phyloP scores from a whole-genome alignment of 1,140 invertebrate genomes.

The Brachionus koreanus region DNA sequence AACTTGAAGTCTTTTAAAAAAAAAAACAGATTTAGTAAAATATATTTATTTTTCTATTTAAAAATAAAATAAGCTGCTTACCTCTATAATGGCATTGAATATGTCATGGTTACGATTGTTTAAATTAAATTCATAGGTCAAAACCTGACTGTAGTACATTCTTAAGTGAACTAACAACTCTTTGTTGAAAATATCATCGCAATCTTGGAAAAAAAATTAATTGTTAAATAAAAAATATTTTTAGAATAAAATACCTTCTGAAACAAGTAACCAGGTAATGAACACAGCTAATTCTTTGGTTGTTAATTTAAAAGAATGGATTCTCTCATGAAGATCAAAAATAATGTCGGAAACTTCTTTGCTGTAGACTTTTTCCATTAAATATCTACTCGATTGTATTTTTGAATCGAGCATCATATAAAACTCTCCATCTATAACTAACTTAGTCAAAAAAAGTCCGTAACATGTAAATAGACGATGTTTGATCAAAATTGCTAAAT shows the following conservation, averaged over 20 bases:
- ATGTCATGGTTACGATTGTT: constrained; percentile 10
- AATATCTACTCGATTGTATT: constrained; percentile 22
- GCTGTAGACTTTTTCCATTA: constrained; percentile 2
- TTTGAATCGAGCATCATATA: constrained; percentile 26
- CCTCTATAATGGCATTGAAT: background rate
- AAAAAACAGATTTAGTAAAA: background rate
- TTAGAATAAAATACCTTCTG: background rate
- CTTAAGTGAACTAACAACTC: constrained; percentile 13
- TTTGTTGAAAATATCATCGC: constrained; percentile 10
- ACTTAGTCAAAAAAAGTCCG: constrained; percentile 21
- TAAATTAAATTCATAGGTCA: constrained; percentile 12
- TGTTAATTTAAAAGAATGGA: background rate
- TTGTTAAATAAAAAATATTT: background rate
- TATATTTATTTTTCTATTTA: background rate
- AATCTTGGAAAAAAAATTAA: background rate
- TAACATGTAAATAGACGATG: constrained; percentile 7
- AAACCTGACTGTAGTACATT: constrained; percentile 30
- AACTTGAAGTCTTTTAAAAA: constrained; percentile 1
- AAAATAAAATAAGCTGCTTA: background rate
- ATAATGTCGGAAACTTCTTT: constrained; percentile 14
- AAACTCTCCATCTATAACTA: constrained; percentile 31
- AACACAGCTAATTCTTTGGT: background rate
- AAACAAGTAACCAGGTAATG: background rate
- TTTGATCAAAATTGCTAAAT: background rate
- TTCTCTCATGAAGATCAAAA: constrained; percentile 34